Conservation (phyloP, 2,113 vertebrate species). For the Cryptomyrus ogoouensis region DNA sequence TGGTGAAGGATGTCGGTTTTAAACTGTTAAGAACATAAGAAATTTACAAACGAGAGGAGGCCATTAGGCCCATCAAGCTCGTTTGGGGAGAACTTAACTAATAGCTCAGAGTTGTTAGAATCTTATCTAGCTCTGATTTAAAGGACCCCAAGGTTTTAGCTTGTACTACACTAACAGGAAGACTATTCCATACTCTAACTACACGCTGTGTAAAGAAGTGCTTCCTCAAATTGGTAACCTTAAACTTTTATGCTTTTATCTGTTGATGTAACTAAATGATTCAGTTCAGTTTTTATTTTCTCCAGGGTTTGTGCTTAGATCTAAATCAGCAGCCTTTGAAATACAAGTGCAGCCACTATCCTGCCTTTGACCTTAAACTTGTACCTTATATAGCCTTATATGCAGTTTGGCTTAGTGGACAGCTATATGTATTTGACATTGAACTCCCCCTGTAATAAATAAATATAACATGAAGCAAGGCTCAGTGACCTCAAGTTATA, state of each 20-base stretch:
- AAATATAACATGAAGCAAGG: neutral
- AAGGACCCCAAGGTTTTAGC: no score
- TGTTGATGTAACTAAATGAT: neutral
- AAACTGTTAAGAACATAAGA: neutral
- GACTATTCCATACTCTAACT: no score
- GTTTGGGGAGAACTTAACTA: no score
- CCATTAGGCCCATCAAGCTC: no score
- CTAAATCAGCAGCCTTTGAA: neutral
- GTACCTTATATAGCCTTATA: neutral
- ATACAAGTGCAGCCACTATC: neutral
- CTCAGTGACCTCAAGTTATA: neutral
- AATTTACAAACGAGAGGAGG: no score
- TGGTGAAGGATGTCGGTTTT: neutral
- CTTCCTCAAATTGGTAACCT: neutral
- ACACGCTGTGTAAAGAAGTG: no score
- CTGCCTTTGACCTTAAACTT: neutral
- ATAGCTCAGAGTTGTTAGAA: no score
- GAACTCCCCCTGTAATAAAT: neutral
- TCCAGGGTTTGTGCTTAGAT: neutral
- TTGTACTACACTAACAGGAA: no score
- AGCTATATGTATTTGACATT: neutral
- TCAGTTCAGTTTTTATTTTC: neutral
- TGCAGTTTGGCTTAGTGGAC: neutral
- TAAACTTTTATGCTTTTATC: neutral
- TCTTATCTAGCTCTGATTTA: no score